Evolutionary conservation across 1,140 invertebrate genomes (phyloP).

Genomic region (Metopolophium dirhodum): DNA sequence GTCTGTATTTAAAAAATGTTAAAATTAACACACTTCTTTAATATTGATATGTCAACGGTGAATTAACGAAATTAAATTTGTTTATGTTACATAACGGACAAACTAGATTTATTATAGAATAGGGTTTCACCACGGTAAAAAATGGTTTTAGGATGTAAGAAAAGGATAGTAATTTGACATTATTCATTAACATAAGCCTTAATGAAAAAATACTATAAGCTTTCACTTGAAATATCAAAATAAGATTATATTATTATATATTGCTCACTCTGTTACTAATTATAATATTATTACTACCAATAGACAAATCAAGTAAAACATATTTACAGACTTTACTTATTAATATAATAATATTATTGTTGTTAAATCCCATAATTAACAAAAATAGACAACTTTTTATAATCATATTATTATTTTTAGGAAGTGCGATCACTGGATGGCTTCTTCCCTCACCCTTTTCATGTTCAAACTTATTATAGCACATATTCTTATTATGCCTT

Average conservation of each 20-base stretch:
- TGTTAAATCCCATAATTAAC: background rate
- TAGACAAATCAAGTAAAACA: background rate
- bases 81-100: background rate
- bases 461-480: too few relatives aligned
- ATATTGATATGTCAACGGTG: background rate
- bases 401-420: too few relatives aligned
- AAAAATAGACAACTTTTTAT: background rate
- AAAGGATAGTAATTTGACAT: background rate
- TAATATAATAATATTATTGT: background rate
- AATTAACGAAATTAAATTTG: background rate
- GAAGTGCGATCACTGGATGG: too few relatives aligned
- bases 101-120: background rate
- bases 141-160: background rate
- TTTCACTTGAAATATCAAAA: background rate
- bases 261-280: background rate
- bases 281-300: background rate
- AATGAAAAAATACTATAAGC: slow-evolving; percentile 6
- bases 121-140: background rate
- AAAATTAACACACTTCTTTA: background rate
- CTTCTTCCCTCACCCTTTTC: too few relatives aligned
- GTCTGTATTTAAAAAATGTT: background rate
- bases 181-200: background rate
- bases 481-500: too few relatives aligned
- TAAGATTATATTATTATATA: background rate
- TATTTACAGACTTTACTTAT: too few relatives aligned